A percentile compares a stretch with the other conserved stretches of the same genome.
phyloP scores from a whole-genome alignment of 2,888 invertebrate genomes.

The Falcaria lacertinaria region DNA sequence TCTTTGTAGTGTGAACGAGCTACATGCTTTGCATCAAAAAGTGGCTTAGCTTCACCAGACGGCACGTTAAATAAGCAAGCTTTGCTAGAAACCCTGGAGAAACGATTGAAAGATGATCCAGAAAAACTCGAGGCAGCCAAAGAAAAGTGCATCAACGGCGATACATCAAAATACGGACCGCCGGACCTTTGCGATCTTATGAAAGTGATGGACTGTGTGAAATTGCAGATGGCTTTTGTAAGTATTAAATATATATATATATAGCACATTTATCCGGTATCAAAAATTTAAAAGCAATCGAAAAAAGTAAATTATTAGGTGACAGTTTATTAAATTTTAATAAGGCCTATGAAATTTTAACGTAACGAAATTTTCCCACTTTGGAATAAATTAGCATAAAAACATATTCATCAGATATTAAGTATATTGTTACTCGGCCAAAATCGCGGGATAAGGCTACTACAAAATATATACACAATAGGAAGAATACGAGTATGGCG shows the following conservation, averaged over 20 bases:
- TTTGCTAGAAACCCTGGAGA: constrained; percentile 9
- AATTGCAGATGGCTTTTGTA: constrained; percentile 15
- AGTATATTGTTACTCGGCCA: no score
- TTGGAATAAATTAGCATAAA: no score
- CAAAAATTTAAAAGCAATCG: no score
- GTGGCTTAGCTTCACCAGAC: constrained; percentile 22
- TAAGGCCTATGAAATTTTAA: no score
- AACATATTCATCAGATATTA: no score
- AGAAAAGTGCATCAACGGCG: constrained; percentile 26
- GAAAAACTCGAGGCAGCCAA: constrained; percentile 14
- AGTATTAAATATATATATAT: constrained; percentile 7
- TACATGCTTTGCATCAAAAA: constrained; percentile 28
- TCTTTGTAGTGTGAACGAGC: constrained; percentile 32
- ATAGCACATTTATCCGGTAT: no score
- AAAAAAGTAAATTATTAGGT: no score
- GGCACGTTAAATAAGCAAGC: constrained; percentile 26
- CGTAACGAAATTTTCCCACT: no score
- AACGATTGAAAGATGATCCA: constrained; percentile 8
- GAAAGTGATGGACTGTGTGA: constrained; percentile 22
- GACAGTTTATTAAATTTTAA: no score
- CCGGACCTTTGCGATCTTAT: constrained; percentile 24
- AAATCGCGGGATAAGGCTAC: no score
- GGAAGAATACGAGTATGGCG: no score
- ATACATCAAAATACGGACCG: constrained; percentile 20
- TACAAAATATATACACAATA: no score